These are phyloP conservation scores for Heterodera schachtii DNA, from an alignment of 1,140 invertebrate genomes.

Conservation along the genomic window DNA sequence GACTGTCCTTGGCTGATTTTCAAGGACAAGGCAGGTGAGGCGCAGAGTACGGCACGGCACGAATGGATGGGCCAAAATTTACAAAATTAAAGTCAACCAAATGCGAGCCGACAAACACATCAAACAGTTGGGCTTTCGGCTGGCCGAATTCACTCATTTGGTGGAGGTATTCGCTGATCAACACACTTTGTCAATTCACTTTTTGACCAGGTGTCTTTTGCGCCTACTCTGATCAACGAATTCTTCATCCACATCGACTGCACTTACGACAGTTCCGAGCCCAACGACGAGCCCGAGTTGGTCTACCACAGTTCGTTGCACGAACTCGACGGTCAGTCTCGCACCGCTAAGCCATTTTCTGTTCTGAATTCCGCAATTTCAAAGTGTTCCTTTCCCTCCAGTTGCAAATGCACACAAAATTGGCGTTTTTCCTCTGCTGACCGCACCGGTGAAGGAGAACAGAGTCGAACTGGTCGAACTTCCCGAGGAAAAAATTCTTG, in stretches of 20 bases:
- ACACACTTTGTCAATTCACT: too few species aligned
- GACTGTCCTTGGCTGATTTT: constrained; percentile 5
- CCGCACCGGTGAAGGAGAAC: constrained; percentile 1
- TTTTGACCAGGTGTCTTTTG: background rate
- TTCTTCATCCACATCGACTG: constrained; percentile 16
- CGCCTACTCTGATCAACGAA: background rate
- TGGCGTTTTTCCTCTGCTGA: background rate
- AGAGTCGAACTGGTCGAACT: background rate
- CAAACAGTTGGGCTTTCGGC: constrained; percentile 9
- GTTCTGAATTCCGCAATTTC: background rate
- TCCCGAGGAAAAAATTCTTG: background rate
- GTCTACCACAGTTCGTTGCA: background rate
- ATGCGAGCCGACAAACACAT: background rate
- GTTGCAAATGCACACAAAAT: too few species aligned
- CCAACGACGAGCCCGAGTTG: background rate
- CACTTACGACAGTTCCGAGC: background rate
- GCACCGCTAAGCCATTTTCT: too few species aligned
- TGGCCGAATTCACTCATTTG: background rate
- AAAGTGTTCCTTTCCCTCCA: too few species aligned
- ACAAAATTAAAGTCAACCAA: constrained; percentile 18
- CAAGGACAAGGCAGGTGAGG: constrained; percentile 10
- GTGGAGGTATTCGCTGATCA: constrained; percentile 2
- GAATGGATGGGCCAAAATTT: too few species aligned
- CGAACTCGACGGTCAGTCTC: background rate
- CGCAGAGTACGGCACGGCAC: too few species aligned